A percentile compares a stretch with the other conserved stretches of the same genome.
Evolutionary conservation across 2,888 invertebrate species (phyloP).

Genomic region (Brachylomia viminalis): DNA sequence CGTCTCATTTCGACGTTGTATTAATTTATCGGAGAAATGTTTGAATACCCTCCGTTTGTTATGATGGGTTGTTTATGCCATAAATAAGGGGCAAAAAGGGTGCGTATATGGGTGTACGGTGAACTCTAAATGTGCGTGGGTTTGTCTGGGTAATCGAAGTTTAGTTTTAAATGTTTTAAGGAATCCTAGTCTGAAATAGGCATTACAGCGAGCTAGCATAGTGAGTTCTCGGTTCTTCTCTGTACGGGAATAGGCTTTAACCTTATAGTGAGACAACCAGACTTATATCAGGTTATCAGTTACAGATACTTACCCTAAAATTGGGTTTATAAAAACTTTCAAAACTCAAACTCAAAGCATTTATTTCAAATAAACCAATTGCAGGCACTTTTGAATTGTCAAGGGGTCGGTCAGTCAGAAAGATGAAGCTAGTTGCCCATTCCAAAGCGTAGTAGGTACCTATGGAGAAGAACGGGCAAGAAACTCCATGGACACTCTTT

Average conservation of each 20-base stretch:
- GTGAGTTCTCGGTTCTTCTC: background rate
- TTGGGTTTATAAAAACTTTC: too few species aligned
- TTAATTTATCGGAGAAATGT: slow-evolving; percentile 51
- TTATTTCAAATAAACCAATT: too few species aligned
- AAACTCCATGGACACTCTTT: too few species aligned
- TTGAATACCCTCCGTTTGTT: slow-evolving; percentile 49
- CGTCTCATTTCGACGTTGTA: slow-evolving; percentile 44
- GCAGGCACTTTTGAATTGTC: too few species aligned
- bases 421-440: too few species aligned
- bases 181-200: background rate
- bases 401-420: too few species aligned
- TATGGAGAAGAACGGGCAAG: too few species aligned
- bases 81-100: slow-evolving; percentile 48
- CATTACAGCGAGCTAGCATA: background rate
- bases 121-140: slow-evolving; percentile 1
- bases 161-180: background rate
- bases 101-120: slow-evolving; percentile 3
- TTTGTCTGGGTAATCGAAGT: background rate
- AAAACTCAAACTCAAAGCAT: too few species aligned
- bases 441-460: too few species aligned
- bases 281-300: background rate
- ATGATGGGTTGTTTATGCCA: slow-evolving; percentile 52
- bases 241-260: background rate
- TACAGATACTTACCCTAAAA: background rate
- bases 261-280: background rate